phyloP scores from a whole-genome alignment of 2,888 invertebrate genomes.

The Clivina fossor region DNA sequence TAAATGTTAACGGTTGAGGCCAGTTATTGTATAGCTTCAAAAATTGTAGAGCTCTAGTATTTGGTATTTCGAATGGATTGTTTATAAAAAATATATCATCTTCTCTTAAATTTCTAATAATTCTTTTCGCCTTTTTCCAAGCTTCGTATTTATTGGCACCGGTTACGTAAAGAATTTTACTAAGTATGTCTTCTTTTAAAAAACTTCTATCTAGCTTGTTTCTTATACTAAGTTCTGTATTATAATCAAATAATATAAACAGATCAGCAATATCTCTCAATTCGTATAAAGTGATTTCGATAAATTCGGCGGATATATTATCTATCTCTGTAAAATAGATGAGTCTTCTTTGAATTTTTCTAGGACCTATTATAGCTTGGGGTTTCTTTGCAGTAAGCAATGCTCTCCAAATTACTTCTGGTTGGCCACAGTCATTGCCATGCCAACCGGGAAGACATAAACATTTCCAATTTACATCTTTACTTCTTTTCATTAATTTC shows the following conservation, averaged over 20 bases:
- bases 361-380: slow-evolving; percentile 52
- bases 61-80: slow-evolving; percentile 63
- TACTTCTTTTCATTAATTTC: slow-evolving; percentile 48
- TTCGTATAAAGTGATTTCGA: slow-evolving; percentile 64
- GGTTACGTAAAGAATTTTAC: slow-evolving; percentile 59
- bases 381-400: slow-evolving; percentile 60
- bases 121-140: slow-evolving; percentile 52
- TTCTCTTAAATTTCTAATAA: slow-evolving; percentile 53
- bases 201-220: slow-evolving; percentile 55
- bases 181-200: slow-evolving; percentile 54
- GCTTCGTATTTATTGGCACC: slow-evolving; percentile 43
- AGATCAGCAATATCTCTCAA: slow-evolving; percentile 63
- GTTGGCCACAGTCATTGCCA: slow-evolving; percentile 66
- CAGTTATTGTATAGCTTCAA: slow-evolving; percentile 68
- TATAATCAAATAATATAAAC: slow-evolving; percentile 61
- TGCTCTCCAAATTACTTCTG: slow-evolving; percentile 68
- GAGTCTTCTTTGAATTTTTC: slow-evolving; percentile 56
- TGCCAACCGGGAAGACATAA: slow-evolving; percentile 65
- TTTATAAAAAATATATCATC: slow-evolving; percentile 63
- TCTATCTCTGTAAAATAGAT: slow-evolving; percentile 60
- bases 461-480: slow-evolving; percentile 54
- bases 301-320: slow-evolving; percentile 58
- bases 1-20: slow-evolving; percentile 62
- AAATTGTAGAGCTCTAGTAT: slow-evolving; percentile 63
- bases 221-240: slow-evolving; percentile 51